A percentile compares a stretch with the other conserved stretches of the same genome.
phyloP scores from a whole-genome alignment of 2,888 invertebrate species.

The Julus scandinavius region DNA sequence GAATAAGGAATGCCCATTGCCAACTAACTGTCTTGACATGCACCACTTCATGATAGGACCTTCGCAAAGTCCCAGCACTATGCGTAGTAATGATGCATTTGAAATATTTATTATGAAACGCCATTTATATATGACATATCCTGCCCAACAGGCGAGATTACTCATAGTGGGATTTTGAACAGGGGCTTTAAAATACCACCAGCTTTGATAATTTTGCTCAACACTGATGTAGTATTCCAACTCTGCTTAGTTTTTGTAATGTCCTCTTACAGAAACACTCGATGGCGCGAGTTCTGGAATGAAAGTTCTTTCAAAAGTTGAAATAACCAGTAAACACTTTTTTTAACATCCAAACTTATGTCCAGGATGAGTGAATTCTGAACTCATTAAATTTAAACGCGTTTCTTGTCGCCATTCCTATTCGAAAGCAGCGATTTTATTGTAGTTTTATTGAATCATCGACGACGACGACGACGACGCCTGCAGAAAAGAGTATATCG shows the following conservation, averaged over 20 bases:
- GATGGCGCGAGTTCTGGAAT: not conserved
- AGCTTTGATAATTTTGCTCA: too few species aligned
- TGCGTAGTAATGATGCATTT: not conserved
- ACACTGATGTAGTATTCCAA: too few species aligned
- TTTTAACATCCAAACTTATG: not conserved
- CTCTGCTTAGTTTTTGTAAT: too few species aligned
- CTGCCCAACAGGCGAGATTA: too few species aligned
- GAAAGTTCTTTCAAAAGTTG: not conserved
- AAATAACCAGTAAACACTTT: not conserved
- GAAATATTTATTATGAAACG: not conserved
- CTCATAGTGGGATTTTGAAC: too few species aligned
- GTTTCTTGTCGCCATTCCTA: not conserved
- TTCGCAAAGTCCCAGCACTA: not conserved
- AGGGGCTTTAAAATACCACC: too few species aligned
- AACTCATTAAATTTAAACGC: not conserved
- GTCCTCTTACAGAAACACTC: too few species aligned
- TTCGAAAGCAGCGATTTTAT: too few species aligned
- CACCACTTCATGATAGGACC: not conserved
- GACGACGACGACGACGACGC: slow-evolving; percentile 6
- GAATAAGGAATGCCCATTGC: not conserved
- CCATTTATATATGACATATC: too few species aligned
- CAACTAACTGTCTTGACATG: too few species aligned
- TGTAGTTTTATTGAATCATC: not conserved
- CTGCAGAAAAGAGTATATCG: not conserved
- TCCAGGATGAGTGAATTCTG: not conserved